Conservation (phyloP, 2,113 vertebrate species). For the Chrysochloris asiatica region DNA sequence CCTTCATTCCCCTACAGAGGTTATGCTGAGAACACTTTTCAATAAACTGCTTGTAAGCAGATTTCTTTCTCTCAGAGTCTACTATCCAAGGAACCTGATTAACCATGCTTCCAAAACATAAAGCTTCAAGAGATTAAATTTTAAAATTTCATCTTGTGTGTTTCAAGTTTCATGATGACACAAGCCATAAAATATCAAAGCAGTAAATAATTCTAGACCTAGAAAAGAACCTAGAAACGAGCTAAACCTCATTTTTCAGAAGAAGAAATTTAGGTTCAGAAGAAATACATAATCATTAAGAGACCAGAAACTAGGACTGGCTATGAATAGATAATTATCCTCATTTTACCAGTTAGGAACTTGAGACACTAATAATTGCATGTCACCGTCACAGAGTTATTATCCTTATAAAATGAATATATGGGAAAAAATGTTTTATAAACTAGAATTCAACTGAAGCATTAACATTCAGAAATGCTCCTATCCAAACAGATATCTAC, state of each 20-base stretch:
- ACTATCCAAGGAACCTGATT: too few species aligned
- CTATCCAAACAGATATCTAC: not conserved
- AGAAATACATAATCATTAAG: constrained; percentile 26
- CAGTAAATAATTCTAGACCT: not conserved
- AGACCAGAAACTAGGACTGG: constrained; percentile 18
- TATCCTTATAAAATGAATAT: too few species aligned
- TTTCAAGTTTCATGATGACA: constrained; percentile 41
- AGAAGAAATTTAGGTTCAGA: constrained; percentile 38
- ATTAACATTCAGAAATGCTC: constrained; percentile 47
- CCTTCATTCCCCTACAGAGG: not conserved
- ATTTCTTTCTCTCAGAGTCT: too few species aligned
- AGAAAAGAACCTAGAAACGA: constrained; percentile 17
- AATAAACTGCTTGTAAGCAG: too few species aligned
- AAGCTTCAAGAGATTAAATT: too few species aligned
- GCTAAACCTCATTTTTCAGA: constrained; percentile 2
- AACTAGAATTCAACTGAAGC: constrained; percentile 28
- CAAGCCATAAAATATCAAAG: not conserved
- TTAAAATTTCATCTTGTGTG: too few species aligned
- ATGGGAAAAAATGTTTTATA: constrained; percentile 21
- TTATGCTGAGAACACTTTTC: not conserved
- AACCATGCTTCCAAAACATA: too few species aligned
- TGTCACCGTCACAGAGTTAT: too few species aligned
- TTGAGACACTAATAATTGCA: constrained; percentile 31
- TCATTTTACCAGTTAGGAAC: constrained; percentile 31
- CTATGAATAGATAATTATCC: not conserved